A percentile compares a stretch with the other conserved stretches of the same genome.
Evolutionary conservation across 2,888 invertebrate species (phyloP).

Genomic region (Aspidiotus rigidus): DNA sequence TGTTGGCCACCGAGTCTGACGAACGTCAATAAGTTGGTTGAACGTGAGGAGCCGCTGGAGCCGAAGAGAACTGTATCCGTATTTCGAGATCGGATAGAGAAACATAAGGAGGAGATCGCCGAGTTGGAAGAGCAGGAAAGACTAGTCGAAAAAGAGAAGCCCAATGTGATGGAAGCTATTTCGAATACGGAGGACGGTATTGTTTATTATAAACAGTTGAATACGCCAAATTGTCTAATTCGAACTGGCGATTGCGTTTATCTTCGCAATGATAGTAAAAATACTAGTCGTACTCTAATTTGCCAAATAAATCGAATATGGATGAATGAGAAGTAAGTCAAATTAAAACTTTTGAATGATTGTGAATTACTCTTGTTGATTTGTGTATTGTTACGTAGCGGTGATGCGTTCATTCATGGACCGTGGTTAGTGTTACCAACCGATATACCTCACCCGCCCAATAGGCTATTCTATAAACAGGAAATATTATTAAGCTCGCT

Average conservation of each 20-base stretch:
- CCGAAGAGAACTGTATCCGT: constrained; percentile 84
- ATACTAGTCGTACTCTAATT: constrained; percentile 61
- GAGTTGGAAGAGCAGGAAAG: constrained; percentile 75
- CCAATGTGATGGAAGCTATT: constrained; percentile 69
- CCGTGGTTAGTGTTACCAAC: constrained; percentile 84
- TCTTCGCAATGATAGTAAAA: constrained; percentile 77
- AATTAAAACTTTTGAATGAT: not conserved
- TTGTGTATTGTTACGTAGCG: constrained; percentile 51
- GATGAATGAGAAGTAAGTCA: constrained; percentile 69
- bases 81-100: constrained; percentile 80
- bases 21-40: constrained; percentile 55
- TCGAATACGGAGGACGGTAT: constrained; percentile 52
- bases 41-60: constrained; percentile 65
- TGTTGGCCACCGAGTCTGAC: constrained; percentile 53
- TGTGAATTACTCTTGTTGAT: not conserved
- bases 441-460: constrained; percentile 73
- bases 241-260: constrained; percentile 92
- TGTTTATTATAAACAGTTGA: constrained; percentile 87
- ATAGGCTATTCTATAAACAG: constrained; percentile 79
- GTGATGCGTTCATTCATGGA: constrained; percentile 84
- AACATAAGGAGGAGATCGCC: constrained; percentile 79
- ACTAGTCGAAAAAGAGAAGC: constrained; percentile 73
- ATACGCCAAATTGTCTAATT: constrained; percentile 64
- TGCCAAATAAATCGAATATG: constrained; percentile 91
- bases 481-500: constrained; percentile 85